Evolutionary conservation across 1,140 invertebrate species (phyloP), one percentile per base, ranked within the genome.

Genomic region (Planococcus citri): DNA sequence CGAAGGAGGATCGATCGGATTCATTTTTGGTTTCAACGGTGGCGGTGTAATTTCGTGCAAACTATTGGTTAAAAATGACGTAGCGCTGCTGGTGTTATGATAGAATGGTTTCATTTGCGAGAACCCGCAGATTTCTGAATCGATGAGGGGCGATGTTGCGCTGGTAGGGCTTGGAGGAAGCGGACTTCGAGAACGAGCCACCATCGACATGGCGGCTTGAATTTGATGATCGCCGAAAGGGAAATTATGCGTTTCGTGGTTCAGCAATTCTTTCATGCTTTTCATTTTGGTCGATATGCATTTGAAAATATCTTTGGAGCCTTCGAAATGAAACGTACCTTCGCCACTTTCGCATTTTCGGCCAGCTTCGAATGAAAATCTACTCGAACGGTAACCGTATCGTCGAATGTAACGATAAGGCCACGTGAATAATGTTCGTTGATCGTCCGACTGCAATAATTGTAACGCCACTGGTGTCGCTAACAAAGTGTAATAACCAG

Each of bases 361-460:
- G 3, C 92, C 92, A n/a, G 91, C 91, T 83, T 94, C 91, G 79
- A 94, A 92, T 21, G 88, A 90, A 75, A 94, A 94, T 75, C 87
- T 89, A 38, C 88, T 88, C 73, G 87, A 84, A 71, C 86, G 85
- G 73, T 89, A 89, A 24, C 91, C 91, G 78, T 94, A 94, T 70
- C 88, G 80, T 69, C 91, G 82, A 71, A 94, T 92, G 75, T 87
- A 92, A 72, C 86, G 84, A 77, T 91, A 94, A 41, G 91, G 91
- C 91, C 91, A 94, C n/a, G 85, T 89, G 72, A 84, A 90, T 69
- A 90, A 78, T 71, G 82, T 81, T 10, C 73, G 38, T 71, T 82
- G 82, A 72, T 85, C 82, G 73, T 85, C 83, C n/a, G 79, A 76
- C 74, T 87, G 85, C 76, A 86, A 82, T 70, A 91, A 77, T 77